Conservation (phyloP, 2,113 vertebrate genomes). For the Zootoca vivipara region DNA sequence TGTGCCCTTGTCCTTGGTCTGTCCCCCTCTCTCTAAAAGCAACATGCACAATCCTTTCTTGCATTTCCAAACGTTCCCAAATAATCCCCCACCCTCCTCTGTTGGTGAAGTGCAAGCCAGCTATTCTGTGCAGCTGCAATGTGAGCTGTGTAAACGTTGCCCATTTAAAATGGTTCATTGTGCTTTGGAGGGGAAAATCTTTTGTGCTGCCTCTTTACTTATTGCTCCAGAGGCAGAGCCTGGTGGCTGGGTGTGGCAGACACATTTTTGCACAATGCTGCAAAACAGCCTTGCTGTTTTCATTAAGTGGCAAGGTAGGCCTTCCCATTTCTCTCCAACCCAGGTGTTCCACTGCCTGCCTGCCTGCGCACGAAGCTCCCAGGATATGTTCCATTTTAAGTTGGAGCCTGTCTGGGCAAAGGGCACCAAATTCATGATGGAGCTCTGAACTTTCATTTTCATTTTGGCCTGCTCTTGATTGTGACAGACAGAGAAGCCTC, state of each 20-base stretch:
- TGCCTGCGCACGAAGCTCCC: too few relatives aligned
- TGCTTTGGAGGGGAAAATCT: background rate
- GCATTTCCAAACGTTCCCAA: background rate
- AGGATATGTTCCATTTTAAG: too few relatives aligned
- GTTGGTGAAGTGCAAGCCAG: background rate
- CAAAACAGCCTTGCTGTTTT: too few relatives aligned
- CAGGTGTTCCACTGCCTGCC: background rate
- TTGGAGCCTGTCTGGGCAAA: too few relatives aligned
- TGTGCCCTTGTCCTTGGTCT: conserved; percentile 46
- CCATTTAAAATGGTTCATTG: background rate
- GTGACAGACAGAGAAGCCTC: too few relatives aligned
- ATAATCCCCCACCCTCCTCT: too few relatives aligned
- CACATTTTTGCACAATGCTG: background rate
- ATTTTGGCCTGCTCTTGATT: too few relatives aligned
- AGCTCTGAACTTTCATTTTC: background rate
- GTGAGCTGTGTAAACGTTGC: background rate
- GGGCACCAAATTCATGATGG: background rate
- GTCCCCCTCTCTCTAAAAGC: conserved; percentile 51
- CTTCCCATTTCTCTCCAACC: background rate
- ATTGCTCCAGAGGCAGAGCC: background rate
- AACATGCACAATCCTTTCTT: conserved; percentile 51
- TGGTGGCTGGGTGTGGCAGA: background rate
- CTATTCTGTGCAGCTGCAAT: background rate
- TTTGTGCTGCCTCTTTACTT: background rate
- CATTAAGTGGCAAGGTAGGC: too few relatives aligned